phyloP scores from a whole-genome alignment of 2,888 invertebrate genomes.

The Brachyopa scutellaris region DNA sequence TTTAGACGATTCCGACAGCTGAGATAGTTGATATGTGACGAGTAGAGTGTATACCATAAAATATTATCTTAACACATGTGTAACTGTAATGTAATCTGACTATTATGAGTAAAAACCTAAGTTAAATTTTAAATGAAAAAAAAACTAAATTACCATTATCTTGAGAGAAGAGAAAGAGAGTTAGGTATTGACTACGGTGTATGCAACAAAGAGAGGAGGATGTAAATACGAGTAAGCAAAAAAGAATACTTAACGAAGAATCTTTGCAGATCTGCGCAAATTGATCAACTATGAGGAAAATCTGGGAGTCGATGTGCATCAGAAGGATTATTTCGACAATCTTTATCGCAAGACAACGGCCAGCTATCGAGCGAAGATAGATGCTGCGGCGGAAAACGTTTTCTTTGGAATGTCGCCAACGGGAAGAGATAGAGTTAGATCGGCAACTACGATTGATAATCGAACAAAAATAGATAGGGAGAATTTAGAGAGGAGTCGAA shows the following conservation, averaged over 20 bases:
- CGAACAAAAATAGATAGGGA: constrained; percentile 3
- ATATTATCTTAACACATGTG: constrained; percentile 48
- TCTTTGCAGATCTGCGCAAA: constrained; percentile 78
- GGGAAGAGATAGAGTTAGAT: neutral
- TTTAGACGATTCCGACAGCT: constrained; percentile 80
- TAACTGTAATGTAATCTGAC: constrained; percentile 70
- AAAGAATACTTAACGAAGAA: constrained; percentile 51
- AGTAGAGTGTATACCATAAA: constrained; percentile 41
- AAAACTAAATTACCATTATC: too few relatives aligned
- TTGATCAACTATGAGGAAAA: constrained; percentile 81
- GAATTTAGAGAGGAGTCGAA: constrained; percentile 21
- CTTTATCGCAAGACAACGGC: constrained; percentile 81
- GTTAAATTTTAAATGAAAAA: constrained; percentile 46
- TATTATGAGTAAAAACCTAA: constrained; percentile 49
- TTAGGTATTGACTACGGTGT: constrained; percentile 38
- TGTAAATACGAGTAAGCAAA: constrained; percentile 46
- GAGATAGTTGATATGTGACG: constrained; percentile 75
- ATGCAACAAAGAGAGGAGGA: constrained; percentile 41
- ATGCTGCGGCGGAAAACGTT: constrained; percentile 23
- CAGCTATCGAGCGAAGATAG: constrained; percentile 81
- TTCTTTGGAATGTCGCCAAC: neutral
- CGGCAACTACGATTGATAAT: constrained; percentile 1
- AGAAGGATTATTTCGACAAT: constrained; percentile 77
- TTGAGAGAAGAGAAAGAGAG: constrained; percentile 46
- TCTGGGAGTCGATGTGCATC: constrained; percentile 75